phyloP scores from a whole-genome alignment of 2,888 invertebrate species.

The Aporophyla lueneburgensis region DNA sequence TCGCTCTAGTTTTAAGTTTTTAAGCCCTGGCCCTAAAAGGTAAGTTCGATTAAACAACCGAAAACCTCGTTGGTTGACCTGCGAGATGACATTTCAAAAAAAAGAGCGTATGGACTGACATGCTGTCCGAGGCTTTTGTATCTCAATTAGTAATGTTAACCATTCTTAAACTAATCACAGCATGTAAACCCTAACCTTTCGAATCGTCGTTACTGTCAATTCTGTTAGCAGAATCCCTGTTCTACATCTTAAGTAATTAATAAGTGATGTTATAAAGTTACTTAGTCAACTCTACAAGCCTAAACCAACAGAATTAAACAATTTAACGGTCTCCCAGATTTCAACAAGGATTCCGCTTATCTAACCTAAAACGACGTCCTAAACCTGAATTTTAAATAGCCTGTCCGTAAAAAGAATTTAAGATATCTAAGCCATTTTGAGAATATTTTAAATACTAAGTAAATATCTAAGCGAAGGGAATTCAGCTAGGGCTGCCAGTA shows the following conservation, averaged over 20 bases:
- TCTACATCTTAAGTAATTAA: neutral
- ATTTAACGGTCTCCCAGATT: slow-evolving; percentile 5
- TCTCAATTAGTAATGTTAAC: too few relatives aligned
- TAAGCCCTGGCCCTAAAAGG: too few relatives aligned
- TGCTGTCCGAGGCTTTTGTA: too few relatives aligned
- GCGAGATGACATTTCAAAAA: too few relatives aligned
- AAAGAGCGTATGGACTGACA: too few relatives aligned
- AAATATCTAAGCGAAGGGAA: slow-evolving; percentile 31
- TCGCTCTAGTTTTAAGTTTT: too few relatives aligned
- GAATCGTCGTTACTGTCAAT: too few relatives aligned
- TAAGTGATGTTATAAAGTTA: neutral
- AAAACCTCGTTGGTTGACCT: too few relatives aligned
- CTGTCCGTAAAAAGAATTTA: slow-evolving; percentile 23
- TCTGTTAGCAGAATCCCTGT: neutral
- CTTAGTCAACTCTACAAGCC: neutral
- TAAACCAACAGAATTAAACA: slow-evolving; percentile 1
- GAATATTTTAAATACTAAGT: slow-evolving; percentile 33
- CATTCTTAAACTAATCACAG: too few relatives aligned
- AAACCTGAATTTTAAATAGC: slow-evolving; percentile 22
- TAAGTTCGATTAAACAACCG: too few relatives aligned
- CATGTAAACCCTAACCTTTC: too few relatives aligned
- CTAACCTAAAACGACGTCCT: slow-evolving; percentile 14
- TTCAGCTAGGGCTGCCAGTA: neutral
- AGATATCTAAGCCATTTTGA: slow-evolving; percentile 15
- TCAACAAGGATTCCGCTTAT: slow-evolving; percentile 1